Base-by-base conservation (phyloP, 1,140 invertebrate species). In the Ips typographus region DNA sequence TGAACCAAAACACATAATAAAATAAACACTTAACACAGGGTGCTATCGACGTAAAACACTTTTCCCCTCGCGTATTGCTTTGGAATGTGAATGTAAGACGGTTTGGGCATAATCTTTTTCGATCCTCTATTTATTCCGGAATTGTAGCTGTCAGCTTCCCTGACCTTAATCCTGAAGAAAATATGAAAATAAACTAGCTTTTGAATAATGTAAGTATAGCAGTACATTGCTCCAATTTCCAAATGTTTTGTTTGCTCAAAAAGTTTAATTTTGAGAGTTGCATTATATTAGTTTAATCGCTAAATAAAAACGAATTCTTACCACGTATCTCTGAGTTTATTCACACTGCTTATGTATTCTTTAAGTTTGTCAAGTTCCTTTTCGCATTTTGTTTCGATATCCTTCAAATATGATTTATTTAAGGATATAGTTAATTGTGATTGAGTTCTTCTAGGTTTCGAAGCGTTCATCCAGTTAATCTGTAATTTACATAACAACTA, bases 21-120 rank as follows among this genome's bases (percentile, higher is more conserved):
- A 22, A 22, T 22, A 22, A 22, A 22, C 22, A 3, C 37, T 55
- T 55, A 55, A n/a, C 37, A 49, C 40, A 61, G 47, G 59, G 43
- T 42, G 4, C 59, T 39, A 3, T 61, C 59, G 37, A 61, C 59
- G 22, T 44, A 61, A 44, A 44, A 61, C n/a, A 61, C 59, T 44
- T 61, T 61, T 47, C 41, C 59, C 8, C 37, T 61, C 3, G 22
- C 3, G 7, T 40, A 49, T 22, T 47, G 56, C 40, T 40, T 58
- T 58, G 37, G 7, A 2, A 40, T 53, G 6, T 6, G 36, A 53
- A 8, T 36, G 22, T 53, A 22, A 22, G 22, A 5, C 56, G 56
- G 37, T 8, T 55, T 55, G 8, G 8, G 52, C n/a, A 38, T 38
- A 36, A 6, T 4, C 37, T 49, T 49, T 2, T 37, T 7, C 8